These are phyloP conservation scores for Acomys russatus DNA, from an alignment of 2,797 vertebrate species.

Conservation along the genomic window DNA sequence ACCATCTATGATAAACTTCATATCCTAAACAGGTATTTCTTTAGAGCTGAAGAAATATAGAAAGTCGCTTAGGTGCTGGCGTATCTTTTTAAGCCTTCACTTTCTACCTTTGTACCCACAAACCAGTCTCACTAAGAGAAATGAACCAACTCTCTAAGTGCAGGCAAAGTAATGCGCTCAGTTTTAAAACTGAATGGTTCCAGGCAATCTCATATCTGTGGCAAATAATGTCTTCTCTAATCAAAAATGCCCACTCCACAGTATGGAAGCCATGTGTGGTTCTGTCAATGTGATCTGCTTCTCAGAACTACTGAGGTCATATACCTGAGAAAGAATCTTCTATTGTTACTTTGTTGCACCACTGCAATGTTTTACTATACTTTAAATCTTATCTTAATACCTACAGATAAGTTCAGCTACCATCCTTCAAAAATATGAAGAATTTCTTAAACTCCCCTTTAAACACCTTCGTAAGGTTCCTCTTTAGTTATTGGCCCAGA, in stretches of 20 bases:
- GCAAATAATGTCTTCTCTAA: neutral
- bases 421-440: neutral
- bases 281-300: neutral
- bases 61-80: neutral
- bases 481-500: neutral
- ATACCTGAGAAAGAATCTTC: neutral
- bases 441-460: neutral
- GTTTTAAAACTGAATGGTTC: neutral
- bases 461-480: neutral
- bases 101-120: neutral
- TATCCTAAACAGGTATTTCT: neutral
- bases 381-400: neutral
- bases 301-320: neutral
- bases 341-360: neutral
- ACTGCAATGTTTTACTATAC: too few species aligned
- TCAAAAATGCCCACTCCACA: neutral
- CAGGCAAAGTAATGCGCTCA: accelerated
- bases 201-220: neutral
- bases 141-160: neutral
- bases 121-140: neutral
- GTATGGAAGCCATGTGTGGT: neutral
- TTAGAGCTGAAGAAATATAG: neutral
- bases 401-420: neutral
- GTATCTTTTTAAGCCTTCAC: neutral
- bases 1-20: neutral